Base-by-base conservation (phyloP, 2,888 invertebrate genomes). In the Napeogenes sylphis region DNA sequence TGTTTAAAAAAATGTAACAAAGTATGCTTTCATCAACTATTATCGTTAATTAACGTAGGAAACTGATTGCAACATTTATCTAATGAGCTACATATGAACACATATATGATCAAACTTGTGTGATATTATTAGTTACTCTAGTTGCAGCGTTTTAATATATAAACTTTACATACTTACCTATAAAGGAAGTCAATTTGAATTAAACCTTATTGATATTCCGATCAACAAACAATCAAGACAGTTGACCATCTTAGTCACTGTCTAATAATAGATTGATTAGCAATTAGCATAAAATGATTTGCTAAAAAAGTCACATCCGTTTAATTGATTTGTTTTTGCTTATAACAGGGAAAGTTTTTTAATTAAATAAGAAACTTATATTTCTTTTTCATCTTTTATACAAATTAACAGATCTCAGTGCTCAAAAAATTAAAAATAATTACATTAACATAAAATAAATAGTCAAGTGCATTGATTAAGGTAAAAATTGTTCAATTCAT, bases 331-430 rank as follows among this genome's bases (percentile, higher is more conserved):
- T 57, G 32, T 33, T 4, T 14, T 47, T n/a, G 46, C 5, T 5
- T 38, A 33, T 47, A 12, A 51, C 12, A 8, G 5, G 30, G 58
- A 57, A 55, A 46, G 30, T 30, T 30, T 30, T 51, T 51, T 42
- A 57, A 55, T 58, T 30, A 55, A 80, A 84, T 82, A 81, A 74
- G 73, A 80, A 80, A 82, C 82, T 80, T 77, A 80, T 83, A 80
- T 81, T 76, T 75, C 78, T 79, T 81, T 80, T 78, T 78, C 78
- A 75, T 72, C 74, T 79, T 85, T 81, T 83, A 81, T 87, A 90
- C 82, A 85, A 84, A 86, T 85, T 89, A 88, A 90, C 90, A 90
- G 90, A 90, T 90, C 90, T 88, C 84, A 85, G 89, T 90, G 89
- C 85, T 83, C 82, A 84, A 83, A 83, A 80, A 84, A 79, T 83